Base-by-base conservation (phyloP, 2,888 invertebrate species). In the Nemapogon koenigi region DNA sequence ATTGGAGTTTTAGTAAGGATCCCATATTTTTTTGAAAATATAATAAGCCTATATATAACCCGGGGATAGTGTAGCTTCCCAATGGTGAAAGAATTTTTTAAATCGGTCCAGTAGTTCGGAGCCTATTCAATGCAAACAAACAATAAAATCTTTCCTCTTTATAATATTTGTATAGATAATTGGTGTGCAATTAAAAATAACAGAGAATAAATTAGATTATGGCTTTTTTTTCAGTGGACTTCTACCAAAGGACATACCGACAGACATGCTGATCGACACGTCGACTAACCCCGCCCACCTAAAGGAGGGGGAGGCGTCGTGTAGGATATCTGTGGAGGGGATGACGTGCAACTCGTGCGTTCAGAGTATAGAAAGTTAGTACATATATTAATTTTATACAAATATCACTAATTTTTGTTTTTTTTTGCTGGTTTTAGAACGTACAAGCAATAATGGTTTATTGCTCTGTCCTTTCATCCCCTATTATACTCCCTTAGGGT, bases 341-440 rank as follows among this genome's bases (percentile, higher is more conserved):
- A 96, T 96, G 95, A 94, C 93, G 0, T 96, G 95, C 50, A 85
- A 88, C 55, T 91, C 92, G 3, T 97, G 96, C 59, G 96, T 96
- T 28, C 86, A 87, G 43, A 91, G 85, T 55, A 94, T 97, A 38
- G 89, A 94, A 65, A 84, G 87, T 80, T 62, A 62, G 42, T 40
- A 22, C 16, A 14, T 18, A 13, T 15, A 26, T 27, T 3, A 30
- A 35, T 10, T 16, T 11, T 14, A 15, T 4, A 16, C n/a, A 18
- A 11, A 8, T n/a, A n/a, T 8, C 33, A 22, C n/a, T 18, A 38
- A n/a, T n/a, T n/a, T 18, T 31, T 16, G 13, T 4, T 8, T 22
- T 22, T 18, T 4, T 11, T 11, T 11, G 4, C n/a, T 35, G 35
- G 17, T 10, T n/a, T n/a, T n/a, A n/a, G n/a, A n/a, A n/a, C n/a